Percentiles rank a stretch among this genome's conserved stretches.
These are phyloP conservation scores for Discoglossus pictus DNA, from an alignment of 2,797 vertebrate genomes.

Conservation along the genomic window DNA sequence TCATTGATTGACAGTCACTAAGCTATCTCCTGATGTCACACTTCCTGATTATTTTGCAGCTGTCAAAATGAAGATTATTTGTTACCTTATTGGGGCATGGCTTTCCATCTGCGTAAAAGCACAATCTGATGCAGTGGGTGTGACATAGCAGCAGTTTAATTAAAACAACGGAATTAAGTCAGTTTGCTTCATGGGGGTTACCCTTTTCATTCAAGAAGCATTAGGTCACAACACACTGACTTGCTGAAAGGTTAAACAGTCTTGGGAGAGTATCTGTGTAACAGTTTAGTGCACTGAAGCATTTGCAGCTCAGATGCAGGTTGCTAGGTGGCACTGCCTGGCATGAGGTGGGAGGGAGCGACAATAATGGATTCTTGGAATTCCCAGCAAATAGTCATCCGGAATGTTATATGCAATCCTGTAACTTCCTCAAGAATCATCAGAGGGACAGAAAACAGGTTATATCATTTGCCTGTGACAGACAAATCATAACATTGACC, in stretches of 20 bases:
- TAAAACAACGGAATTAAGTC: no score
- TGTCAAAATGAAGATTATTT: no score
- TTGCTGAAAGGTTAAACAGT: background rate
- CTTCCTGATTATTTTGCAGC: no score
- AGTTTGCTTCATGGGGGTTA: slow-evolving; percentile 6
- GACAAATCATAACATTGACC: slow-evolving; percentile 27
- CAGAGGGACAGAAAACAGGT: slow-evolving; percentile 38
- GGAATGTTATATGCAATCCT: slow-evolving; percentile 18
- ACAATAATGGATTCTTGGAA: slow-evolving; percentile 10
- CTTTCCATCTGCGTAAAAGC: no score
- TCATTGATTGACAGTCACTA: no score
- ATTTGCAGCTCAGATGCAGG: background rate
- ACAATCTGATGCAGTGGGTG: no score
- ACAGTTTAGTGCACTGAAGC: slow-evolving; percentile 3
- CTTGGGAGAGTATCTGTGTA: background rate
- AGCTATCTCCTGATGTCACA: no score
- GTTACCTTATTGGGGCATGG: no score
- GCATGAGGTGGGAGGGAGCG: slow-evolving; percentile 14
- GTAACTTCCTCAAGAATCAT: slow-evolving; percentile 27
- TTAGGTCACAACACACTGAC: no score
- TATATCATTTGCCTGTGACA: slow-evolving; percentile 27
- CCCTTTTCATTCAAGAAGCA: no score
- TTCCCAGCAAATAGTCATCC: slow-evolving; percentile 27
- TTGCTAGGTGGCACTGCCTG: slow-evolving; percentile 32
- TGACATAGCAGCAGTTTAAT: no score